Base-by-base conservation (phyloP, 2,113 vertebrate species). In the Lota lota region DNA sequence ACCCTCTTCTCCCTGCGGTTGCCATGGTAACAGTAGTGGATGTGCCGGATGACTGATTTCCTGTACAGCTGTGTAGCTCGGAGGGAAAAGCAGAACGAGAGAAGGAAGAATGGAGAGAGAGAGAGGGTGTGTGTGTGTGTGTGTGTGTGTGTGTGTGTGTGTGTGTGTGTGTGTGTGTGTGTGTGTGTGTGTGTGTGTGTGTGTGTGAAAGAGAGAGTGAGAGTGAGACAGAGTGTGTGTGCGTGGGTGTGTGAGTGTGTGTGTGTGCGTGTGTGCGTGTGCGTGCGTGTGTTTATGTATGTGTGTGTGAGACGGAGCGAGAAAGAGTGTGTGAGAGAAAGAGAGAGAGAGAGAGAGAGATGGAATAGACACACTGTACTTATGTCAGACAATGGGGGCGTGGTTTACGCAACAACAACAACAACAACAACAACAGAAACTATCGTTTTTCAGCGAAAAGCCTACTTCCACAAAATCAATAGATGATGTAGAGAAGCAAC, bases 1-100 rank as follows among this genome's bases (percentile, higher is more conserved):
- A 75, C 56, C 53, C 40, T 47, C 10, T 47, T 47, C 40, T 10
- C 40, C 10, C 40, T 47, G 53, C 64, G 71, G 89, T 94, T 93
- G 84, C 93, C 91, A 92, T 88, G 89, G 92, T 80, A 84, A 94
- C 83, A 3, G 78, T 61, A 74, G 80, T 79, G 82, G 86, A 93
- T 91, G 19, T 88, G 19, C 79, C 87, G 77, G 69, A 33, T 85
- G 90, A 89, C 85, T 87, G 92, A 90, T 93, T 94, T 93, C 93
- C 90, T 90, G 85, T 77, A 63, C 92, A 89, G 88, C 90, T 83
- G 87, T 86, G 85, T 78, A 72, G 76, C 84, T 82, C 15, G 64
- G 36, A 75, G 83, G 65, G 66, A 77, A 77, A 63, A 40, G 2
- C 56, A 11, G 0, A 77, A 67, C 17, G 64, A 58, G 67, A 79